Conservation (phyloP, 2,797 vertebrate genomes). For the Enteromius anoplus region DNA sequence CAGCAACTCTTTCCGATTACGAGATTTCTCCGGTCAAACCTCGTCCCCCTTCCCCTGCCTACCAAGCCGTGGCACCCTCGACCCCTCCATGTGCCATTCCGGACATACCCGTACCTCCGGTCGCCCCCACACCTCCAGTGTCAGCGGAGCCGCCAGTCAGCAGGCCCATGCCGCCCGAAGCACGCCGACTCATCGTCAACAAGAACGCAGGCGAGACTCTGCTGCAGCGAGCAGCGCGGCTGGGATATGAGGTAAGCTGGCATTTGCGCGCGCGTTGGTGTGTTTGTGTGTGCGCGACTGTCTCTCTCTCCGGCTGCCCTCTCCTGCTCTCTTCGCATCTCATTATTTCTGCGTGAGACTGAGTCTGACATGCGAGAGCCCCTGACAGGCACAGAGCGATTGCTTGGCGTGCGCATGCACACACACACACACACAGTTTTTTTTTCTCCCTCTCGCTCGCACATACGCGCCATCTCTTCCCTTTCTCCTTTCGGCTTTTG, state of each 20-base stretch:
- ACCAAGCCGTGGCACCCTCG: conserved; percentile 57
- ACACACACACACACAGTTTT: conserved; percentile 13
- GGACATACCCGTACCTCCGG: conserved; percentile 71
- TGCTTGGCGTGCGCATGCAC: conserved; percentile 52
- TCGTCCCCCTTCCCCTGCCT: conserved; percentile 77
- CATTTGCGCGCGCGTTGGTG: background rate
- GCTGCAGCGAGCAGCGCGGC: conserved; percentile 91
- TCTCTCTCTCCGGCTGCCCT: conserved; percentile 47
- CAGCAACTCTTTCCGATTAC: conserved; percentile 81
- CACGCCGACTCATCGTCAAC: conserved; percentile 94
- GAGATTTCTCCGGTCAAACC: conserved; percentile 76
- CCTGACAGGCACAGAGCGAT: conserved; percentile 65
- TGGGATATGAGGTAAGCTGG: conserved; percentile 91
- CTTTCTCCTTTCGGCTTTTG: conserved; percentile 14
- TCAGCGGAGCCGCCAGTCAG: conserved; percentile 80
- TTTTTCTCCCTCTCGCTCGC: conserved; percentile 13
- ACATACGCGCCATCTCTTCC: conserved; percentile 42
- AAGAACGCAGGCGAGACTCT: conserved; percentile 98
- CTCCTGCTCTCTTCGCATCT: conserved; percentile 58
- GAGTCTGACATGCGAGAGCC: conserved; percentile 65
- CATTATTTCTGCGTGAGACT: conserved; percentile 66
- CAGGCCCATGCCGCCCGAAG: conserved; percentile 94
- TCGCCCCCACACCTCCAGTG: conserved; percentile 73
- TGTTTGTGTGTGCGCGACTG: background rate
- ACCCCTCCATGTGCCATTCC: conserved; percentile 74